Conservation (phyloP, 1,140 invertebrate genomes). For the Pseudomyrmex gracilis region DNA sequence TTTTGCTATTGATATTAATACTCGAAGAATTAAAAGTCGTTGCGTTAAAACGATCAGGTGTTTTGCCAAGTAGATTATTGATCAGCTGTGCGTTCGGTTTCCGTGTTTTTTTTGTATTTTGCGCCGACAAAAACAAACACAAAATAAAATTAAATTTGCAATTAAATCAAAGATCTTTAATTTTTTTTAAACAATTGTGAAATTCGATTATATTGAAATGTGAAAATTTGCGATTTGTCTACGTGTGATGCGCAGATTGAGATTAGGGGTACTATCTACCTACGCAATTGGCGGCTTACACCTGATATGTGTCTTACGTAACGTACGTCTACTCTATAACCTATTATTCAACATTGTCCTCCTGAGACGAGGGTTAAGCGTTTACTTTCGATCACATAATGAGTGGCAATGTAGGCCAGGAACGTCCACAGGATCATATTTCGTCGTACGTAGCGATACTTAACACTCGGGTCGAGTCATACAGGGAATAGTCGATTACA, state of each 20-base stretch:
- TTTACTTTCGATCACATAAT: constrained; percentile 78
- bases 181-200: too few species aligned
- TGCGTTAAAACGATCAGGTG: too few species aligned
- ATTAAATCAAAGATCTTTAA: background rate
- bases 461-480: constrained; percentile 79
- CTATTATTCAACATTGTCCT: constrained; percentile 70
- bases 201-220: background rate
- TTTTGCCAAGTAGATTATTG: too few species aligned
- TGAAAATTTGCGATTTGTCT: background rate
- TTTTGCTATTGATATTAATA: too few species aligned
- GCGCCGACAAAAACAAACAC: background rate
- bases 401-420: constrained; percentile 84
- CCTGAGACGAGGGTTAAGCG: constrained; percentile 62
- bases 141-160: constrained; percentile 1
- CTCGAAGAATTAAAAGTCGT: too few species aligned
- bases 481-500: constrained; percentile 82
- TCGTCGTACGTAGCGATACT: constrained; percentile 84
- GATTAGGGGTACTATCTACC: background rate
- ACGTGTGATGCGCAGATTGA: background rate
- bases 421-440: constrained; percentile 83
- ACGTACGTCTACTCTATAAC: constrained; percentile 1
- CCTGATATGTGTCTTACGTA: constrained; percentile 21
- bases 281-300: constrained; percentile 10
- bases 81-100: too few species aligned
- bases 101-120: too few species aligned